Evolutionary conservation across 2,797 vertebrate genomes (phyloP).

Genomic region (Premnoplex brunnescens): DNA sequence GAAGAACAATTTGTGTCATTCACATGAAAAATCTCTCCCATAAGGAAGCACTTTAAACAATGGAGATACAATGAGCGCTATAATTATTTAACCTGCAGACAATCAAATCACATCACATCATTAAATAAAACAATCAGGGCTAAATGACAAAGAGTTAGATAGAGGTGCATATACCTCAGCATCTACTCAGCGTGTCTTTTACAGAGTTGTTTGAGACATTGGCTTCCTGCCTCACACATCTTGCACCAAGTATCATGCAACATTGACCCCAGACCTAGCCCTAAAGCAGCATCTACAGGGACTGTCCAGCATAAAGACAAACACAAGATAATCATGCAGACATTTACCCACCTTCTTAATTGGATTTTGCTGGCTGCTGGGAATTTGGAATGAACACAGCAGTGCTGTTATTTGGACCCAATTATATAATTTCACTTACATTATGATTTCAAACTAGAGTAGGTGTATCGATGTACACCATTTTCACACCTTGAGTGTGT

Average conservation of each 20-base stretch:
- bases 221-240: neutral
- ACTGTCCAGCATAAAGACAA: neutral
- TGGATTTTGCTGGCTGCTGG: neutral
- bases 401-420: neutral
- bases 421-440: neutral
- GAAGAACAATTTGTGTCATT: slow-evolving; percentile 7
- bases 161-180: neutral
- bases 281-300: neutral
- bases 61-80: neutral
- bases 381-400: neutral
- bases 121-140: slow-evolving; percentile 28
- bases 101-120: neutral
- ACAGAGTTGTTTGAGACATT: neutral
- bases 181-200: neutral
- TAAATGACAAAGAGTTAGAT: slow-evolving; percentile 1
- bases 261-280: accelerated
- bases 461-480: neutral
- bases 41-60: slow-evolving; percentile 15
- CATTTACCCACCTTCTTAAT: neutral
- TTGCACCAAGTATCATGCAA: neutral
- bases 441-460: neutral
- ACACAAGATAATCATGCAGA: neutral
- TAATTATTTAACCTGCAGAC: slow-evolving; percentile 21
- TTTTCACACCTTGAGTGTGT: neutral
- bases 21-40: neutral